Conservation (phyloP, 2,797 vertebrate species). For the Artibeus lituratus region DNA sequence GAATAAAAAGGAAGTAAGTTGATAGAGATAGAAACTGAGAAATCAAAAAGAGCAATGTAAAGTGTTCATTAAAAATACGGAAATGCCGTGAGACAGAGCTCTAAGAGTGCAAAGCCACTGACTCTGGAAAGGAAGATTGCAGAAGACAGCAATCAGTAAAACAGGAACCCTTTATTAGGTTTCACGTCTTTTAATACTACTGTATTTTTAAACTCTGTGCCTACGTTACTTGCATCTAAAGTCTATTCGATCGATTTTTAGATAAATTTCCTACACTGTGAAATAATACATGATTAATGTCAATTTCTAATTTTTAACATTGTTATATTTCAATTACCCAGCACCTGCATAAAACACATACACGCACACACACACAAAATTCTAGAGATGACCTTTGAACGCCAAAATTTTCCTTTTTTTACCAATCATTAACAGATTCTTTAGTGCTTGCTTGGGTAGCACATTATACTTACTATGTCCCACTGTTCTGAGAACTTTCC, state of each 20-base stretch:
- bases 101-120: neutral
- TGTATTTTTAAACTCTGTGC: neutral
- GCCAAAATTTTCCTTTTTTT: neutral
- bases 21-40: neutral
- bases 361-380: neutral
- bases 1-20: neutral
- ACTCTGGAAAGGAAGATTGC: neutral
- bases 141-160: neutral
- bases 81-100: neutral
- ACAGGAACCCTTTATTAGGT: neutral
- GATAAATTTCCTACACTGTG: neutral
- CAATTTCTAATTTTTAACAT: neutral
- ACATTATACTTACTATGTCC: neutral
- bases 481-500: neutral
- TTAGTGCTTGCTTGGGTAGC: neutral
- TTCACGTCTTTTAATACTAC: neutral
- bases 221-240: neutral
- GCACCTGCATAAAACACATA: slow-evolving; percentile 24
- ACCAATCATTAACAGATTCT: neutral
- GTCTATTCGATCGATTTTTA: neutral
- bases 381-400: neutral
- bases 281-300: neutral
- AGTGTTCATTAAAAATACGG: neutral
- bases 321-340: slow-evolving; percentile 26
- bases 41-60: neutral